phyloP scores from a whole-genome alignment of 2,888 invertebrate species.

The Eueremaeus valkanovi region DNA sequence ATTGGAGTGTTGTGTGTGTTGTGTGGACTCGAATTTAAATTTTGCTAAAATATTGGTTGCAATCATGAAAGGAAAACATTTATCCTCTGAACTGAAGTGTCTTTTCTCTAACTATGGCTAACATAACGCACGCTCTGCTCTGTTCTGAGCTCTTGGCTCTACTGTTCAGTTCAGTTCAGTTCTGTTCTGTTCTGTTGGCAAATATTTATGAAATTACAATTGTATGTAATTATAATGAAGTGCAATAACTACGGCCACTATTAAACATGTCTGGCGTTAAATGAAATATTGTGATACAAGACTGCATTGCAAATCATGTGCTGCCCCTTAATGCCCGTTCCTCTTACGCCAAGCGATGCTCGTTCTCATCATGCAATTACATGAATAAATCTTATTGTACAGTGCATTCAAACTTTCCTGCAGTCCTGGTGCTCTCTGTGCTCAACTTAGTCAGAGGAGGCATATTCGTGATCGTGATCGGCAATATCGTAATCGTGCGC shows the following conservation, averaged over 20 bases:
- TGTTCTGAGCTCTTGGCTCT: too few species aligned
- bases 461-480: slow-evolving; percentile 27
- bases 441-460: background rate
- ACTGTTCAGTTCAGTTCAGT: too few species aligned
- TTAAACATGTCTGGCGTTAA: slow-evolving; percentile 17
- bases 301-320: background rate
- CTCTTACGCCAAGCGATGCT: background rate
- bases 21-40: slow-evolving; percentile 14
- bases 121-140: slow-evolving; percentile 10
- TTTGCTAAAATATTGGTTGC: background rate
- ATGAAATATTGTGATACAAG: slow-evolving; percentile 4
- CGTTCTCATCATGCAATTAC: slow-evolving; percentile 24
- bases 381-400: slow-evolving; percentile 25
- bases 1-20: too few species aligned
- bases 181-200: too few species aligned
- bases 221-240: slow-evolving; percentile 13
- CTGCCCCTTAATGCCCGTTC: background rate
- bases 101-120: background rate
- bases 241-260: slow-evolving; percentile 11
- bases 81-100: background rate
- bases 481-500: slow-evolving; percentile 9
- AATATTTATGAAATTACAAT: slow-evolving; percentile 20
- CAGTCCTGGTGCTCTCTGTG: background rate
- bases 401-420: background rate
- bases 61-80: slow-evolving; percentile 17